These are phyloP conservation scores for Xylocopa sonorina DNA, from an alignment of 1,140 invertebrate genomes.

Conservation along the genomic window DNA sequence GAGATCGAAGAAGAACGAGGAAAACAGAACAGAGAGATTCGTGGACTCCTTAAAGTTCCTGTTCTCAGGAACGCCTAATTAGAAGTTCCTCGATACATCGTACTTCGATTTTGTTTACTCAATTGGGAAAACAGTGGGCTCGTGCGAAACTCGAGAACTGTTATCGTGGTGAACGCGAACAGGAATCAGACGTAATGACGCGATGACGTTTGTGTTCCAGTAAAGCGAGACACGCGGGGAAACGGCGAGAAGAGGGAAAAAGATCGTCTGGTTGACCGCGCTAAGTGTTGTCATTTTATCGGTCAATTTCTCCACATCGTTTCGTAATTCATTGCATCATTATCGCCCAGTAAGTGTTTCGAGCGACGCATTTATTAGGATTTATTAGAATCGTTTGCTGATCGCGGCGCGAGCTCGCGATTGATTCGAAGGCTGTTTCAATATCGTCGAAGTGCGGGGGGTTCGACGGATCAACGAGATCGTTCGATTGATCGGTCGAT, in stretches of 20 bases:
- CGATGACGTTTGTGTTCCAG: not conserved
- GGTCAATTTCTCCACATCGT: not conserved
- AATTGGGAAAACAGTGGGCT: constrained; percentile 11
- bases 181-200: constrained; percentile 12
- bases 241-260: not conserved
- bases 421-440: not conserved
- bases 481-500: not conserved
- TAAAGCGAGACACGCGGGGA: not conserved
- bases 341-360: not conserved
- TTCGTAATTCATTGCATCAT: constrained; percentile 24
- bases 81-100: constrained; percentile 25
- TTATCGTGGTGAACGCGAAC: constrained; percentile 10
- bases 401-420: not conserved
- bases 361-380: not conserved
- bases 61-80: constrained; percentile 15
- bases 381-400: not conserved
- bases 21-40: not conserved
- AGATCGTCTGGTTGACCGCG: not conserved
- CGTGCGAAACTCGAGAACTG: not conserved
- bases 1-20: no score
- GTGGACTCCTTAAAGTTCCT: not conserved
- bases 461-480: not conserved
- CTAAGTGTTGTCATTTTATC: constrained; percentile 1
- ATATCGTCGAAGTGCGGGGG: not conserved
- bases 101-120: constrained; percentile 44